phyloP scores from a whole-genome alignment of 2,113 vertebrate species.

The Peromyscus californicus region DNA sequence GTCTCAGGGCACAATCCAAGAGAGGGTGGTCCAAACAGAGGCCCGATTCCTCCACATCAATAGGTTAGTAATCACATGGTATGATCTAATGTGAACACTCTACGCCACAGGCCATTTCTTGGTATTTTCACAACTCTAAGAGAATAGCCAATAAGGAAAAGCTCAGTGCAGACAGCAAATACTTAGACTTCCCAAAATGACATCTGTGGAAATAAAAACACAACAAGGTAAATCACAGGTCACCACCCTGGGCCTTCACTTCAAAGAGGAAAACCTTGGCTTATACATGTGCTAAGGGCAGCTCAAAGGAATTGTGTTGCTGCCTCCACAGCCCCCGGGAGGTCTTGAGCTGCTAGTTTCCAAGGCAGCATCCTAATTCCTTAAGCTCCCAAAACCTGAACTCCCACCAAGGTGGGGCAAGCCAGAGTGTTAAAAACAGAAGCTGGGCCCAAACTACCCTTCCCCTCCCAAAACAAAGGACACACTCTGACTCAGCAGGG shows the following conservation, averaged over 20 bases:
- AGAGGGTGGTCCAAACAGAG: neutral
- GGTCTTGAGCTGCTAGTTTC: constrained; percentile 16
- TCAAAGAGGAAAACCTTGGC: neutral
- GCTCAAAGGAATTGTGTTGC: neutral
- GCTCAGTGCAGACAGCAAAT: neutral
- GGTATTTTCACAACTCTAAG: constrained; percentile 30
- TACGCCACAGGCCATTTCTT: neutral
- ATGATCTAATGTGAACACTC: neutral
- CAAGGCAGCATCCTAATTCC: neutral
- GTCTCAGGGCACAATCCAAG: neutral
- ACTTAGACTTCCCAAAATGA: neutral
- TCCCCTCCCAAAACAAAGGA: neutral
- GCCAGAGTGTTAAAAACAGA: constrained; percentile 23
- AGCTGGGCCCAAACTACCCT: neutral
- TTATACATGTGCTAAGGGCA: neutral
- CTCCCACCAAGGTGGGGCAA: neutral
- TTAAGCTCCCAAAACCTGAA: neutral
- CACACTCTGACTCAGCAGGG: neutral
- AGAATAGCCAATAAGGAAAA: neutral
- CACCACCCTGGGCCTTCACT: neutral
- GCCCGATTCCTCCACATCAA: neutral
- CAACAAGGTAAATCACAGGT: neutral
- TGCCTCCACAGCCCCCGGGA: constrained; percentile 8
- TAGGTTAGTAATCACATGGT: neutral
- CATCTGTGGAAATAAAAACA: constrained; percentile 35